Conservation (phyloP, 2,113 vertebrate species). For the Vulpes ferrilata region DNA sequence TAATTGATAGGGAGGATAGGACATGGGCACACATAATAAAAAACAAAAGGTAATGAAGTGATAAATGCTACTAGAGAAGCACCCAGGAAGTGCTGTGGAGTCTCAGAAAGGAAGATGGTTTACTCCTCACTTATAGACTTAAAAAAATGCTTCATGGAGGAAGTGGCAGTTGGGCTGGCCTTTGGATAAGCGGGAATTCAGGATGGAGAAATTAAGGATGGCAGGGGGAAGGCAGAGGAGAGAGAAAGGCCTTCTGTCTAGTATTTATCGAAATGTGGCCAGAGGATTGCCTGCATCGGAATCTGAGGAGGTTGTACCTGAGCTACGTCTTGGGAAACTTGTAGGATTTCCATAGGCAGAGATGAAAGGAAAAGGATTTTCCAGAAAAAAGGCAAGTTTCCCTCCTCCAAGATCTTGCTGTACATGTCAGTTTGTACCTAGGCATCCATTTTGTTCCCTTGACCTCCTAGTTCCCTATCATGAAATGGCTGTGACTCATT, state of each 20-base stretch:
- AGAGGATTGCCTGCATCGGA: neutral
- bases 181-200: neutral
- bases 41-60: neutral
- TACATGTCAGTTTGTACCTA: neutral
- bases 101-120: neutral
- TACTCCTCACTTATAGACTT: neutral
- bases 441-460: neutral
- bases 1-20: neutral
- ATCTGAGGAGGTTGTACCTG: neutral
- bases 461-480: neutral
- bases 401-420: neutral
- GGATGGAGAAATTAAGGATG: neutral
- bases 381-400: neutral
- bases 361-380: neutral
- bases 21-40: too few relatives aligned
- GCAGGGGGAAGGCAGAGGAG: constrained; percentile 20
- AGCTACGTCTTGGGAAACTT: neutral
- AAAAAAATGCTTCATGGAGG: neutral
- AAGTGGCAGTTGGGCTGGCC: neutral
- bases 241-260: constrained; percentile 7
- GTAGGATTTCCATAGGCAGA: neutral
- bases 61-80: neutral
- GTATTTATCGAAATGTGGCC: neutral
- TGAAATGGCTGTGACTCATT: constrained; percentile 16
- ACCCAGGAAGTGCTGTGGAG: neutral